phyloP scores from a whole-genome alignment of 1,140 invertebrate species.

The Diachasmimorpha longicaudata region DNA sequence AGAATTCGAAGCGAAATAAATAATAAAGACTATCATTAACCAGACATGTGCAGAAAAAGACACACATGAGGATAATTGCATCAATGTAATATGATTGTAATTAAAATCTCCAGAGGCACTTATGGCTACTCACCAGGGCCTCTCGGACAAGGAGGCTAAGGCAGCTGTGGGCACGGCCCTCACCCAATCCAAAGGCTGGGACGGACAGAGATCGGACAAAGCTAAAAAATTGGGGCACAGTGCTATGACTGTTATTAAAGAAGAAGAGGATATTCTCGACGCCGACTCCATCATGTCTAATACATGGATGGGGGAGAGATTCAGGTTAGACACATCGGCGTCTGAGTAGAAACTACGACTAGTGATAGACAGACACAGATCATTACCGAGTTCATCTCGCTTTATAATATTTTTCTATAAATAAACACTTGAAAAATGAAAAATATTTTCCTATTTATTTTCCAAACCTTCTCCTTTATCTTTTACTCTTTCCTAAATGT shows the following conservation, averaged over 20 bases:
- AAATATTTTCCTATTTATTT: background rate
- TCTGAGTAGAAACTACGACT: background rate
- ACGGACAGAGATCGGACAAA: background rate
- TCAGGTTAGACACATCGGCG: background rate
- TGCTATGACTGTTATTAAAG: background rate
- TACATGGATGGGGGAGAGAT: background rate
- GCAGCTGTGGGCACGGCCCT: background rate
- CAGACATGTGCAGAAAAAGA: no score
- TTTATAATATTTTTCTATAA: no score
- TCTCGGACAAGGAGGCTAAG: background rate
- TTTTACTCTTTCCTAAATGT: no score
- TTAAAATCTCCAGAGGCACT: background rate
- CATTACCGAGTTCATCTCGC: no score
- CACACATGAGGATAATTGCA: no score
- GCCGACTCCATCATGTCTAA: background rate
- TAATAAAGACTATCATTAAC: background rate
- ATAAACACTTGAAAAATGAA: background rate
- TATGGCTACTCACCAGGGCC: background rate
- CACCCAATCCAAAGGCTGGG: background rate
- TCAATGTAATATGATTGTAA: background rate
- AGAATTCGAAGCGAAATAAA: background rate
- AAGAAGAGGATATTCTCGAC: background rate
- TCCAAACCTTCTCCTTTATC: no score
- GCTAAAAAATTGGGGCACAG: background rate
- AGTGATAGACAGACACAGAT: background rate